Percentiles rank a stretch among this genome's conserved stretches.
Evolutionary conservation across 2,113 vertebrate species (phyloP).

Genomic region (Cyanoramphus novaezelandiae): DNA sequence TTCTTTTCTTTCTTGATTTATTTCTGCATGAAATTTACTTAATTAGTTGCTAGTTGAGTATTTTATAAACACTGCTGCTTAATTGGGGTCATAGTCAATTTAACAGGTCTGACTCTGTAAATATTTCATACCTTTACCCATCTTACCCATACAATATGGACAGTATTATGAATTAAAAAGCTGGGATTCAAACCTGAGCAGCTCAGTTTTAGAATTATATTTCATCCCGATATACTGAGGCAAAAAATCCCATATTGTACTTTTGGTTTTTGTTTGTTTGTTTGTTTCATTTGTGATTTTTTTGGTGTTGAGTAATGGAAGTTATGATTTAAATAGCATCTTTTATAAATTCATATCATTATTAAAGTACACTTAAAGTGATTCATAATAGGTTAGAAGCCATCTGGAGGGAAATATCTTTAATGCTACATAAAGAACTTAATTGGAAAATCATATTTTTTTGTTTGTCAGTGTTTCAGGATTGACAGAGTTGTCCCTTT

Average conservation of each 20-base stretch:
- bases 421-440: constrained; percentile 45
- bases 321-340: constrained; percentile 31
- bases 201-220: not conserved
- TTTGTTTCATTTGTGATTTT: not conserved
- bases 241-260: not conserved
- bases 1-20: not conserved
- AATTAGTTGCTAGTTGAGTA: not conserved
- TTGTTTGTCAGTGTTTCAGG: constrained; percentile 23
- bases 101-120: not conserved
- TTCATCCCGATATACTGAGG: not conserved
- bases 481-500: constrained; percentile 25
- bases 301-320: constrained; percentile 14
- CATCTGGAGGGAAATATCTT: constrained; percentile 9
- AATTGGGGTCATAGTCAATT: not conserved
- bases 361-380: constrained; percentile 34
- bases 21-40: not conserved
- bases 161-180: not conserved
- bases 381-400: constrained; percentile 51
- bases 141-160: not conserved
- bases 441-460: constrained; percentile 33
- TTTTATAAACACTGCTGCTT: not conserved
- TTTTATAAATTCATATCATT: constrained; percentile 31
- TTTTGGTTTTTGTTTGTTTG: not conserved
- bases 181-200: not conserved
- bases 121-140: not conserved